These are phyloP conservation scores for Drosophila serrata DNA, from an alignment of 1,140 invertebrate genomes.

Conservation along the genomic window DNA sequence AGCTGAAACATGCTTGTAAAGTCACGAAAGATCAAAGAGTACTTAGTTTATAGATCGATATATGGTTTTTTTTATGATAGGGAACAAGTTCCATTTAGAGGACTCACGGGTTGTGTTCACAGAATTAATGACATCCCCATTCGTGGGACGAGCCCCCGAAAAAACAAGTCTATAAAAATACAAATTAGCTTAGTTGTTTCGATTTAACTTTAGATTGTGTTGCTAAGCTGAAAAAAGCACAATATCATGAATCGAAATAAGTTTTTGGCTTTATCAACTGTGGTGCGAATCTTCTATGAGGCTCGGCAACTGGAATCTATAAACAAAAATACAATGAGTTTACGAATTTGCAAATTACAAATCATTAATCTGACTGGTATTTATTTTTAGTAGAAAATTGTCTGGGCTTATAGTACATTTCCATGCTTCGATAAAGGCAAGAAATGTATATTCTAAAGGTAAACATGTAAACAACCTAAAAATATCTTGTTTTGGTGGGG, in stretches of 20 bases:
- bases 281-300: neutral
- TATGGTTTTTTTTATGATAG: constrained; percentile 9
- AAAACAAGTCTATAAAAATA: constrained; percentile 29
- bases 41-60: constrained; percentile 23
- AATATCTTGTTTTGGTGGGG: neutral
- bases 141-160: constrained; percentile 46
- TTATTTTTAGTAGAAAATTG: neutral
- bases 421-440: neutral
- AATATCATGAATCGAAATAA: constrained; percentile 10
- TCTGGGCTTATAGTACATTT: constrained; percentile 16
- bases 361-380: constrained; percentile 7
- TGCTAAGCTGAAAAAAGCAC: constrained; percentile 22
- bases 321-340: constrained; percentile 40
- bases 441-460: neutral
- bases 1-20: constrained; percentile 17
- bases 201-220: constrained; percentile 5
- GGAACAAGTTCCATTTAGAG: constrained; percentile 27
- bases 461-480: constrained; percentile 4
- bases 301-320: constrained; percentile 18
- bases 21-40: constrained; percentile 27
- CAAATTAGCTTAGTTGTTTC: constrained; percentile 6
- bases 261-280: constrained; percentile 37
- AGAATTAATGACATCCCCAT: constrained; percentile 14
- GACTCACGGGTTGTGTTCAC: too few relatives aligned
- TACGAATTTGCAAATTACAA: constrained; percentile 35